These are phyloP conservation scores for Laterallus jamaicensis DNA, from an alignment of 2,113 vertebrate species.

Conservation along the genomic window DNA sequence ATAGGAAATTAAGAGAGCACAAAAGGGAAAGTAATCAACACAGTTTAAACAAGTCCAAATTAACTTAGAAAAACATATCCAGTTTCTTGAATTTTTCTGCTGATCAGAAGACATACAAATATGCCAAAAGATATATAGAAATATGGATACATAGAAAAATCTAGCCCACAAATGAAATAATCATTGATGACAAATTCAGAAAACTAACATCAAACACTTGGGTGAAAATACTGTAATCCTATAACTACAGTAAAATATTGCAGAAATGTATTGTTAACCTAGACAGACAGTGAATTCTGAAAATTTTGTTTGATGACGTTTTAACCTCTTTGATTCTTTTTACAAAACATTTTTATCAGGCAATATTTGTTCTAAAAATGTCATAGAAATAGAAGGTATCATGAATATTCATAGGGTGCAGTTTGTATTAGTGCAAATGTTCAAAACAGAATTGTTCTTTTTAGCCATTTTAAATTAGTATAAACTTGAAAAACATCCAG, in stretches of 20 bases:
- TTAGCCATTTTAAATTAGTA: neutral
- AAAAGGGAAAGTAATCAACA: neutral
- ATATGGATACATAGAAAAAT: neutral
- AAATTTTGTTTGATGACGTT: neutral
- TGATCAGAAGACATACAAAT: neutral
- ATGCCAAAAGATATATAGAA: neutral
- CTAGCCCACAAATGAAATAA: neutral
- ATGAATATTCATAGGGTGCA: neutral
- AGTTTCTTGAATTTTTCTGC: neutral
- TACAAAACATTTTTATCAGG: neutral
- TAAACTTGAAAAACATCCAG: slow-evolving; percentile 37
- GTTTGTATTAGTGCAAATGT: neutral
- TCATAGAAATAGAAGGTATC: neutral
- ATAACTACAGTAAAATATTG: neutral
- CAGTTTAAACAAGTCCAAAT: neutral
- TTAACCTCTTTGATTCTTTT: neutral
- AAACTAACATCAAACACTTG: neutral
- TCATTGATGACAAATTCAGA: neutral
- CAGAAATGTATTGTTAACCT: neutral
- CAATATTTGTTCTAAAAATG: neutral
- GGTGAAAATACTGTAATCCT: neutral
- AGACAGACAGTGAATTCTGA: neutral
- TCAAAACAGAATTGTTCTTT: neutral
- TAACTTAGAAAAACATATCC: neutral
- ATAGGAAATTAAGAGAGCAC: neutral